Base-by-base conservation (phyloP, 2,888 invertebrate species). In the Helicoverpa assulta region DNA sequence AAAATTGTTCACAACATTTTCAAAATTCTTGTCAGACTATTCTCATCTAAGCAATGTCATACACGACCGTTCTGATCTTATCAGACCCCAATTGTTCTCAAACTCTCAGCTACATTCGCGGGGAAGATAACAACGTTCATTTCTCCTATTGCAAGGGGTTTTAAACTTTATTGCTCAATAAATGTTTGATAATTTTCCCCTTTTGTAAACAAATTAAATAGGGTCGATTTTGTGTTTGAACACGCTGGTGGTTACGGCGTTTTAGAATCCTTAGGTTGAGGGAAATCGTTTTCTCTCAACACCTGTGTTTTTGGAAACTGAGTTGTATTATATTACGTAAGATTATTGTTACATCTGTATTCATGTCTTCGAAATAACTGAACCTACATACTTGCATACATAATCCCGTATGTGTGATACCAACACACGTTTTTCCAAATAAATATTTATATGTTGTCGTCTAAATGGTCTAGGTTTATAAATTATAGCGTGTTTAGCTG, bases 51-150 rank as follows among this genome's bases (percentile, higher is more conserved):
- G 1, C 8, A 43, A 8, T 5, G 18, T 19, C 21, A 50, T 0
- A 4, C 59, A 29, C 19, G 12, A 18, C 21, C 10, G 21, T 50
- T 54, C 12, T 43, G 40, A 54, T 64, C 18, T 33, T 59, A 71
- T 63, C 64, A 50, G 26, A 61, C 21, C 21, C 21, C 55, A 60
- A 63, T 58, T 71, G 54, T 54, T 58, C 58, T 53, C 43, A 19
- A 33, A 18, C 7, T 33, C 16, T 21, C 58, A 14, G 5, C 37
- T 19, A 63, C 53, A 54, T 71, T 62, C 54, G 10, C 10, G 21
- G 26, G 1, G 2, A 21, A 50, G 21, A 40, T 58, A 71, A 71
- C 58, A 57, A 10, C 5, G 10, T 43, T 33, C 4, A 60, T 56
- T 26, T 55, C 29, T 59, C 54, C 2, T 18, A 29, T 12, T 56